Conservation (phyloP, 2,113 vertebrate species). For the Arvicanthis niloticus region DNA sequence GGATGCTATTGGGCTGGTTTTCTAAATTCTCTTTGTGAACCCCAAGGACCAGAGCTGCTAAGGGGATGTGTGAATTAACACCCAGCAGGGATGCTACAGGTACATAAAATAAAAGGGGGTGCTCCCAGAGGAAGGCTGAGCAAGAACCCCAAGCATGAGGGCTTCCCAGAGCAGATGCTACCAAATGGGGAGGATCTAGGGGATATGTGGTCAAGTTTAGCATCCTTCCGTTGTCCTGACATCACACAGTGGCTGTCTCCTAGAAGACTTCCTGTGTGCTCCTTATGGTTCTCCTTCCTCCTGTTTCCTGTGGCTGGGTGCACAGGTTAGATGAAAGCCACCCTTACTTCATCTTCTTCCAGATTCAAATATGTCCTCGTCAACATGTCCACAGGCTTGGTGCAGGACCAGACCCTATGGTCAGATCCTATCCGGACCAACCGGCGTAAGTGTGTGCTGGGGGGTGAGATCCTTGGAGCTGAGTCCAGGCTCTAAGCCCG, state of each 20-base stretch:
- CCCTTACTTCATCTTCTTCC: neutral
- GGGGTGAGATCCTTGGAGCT: neutral
- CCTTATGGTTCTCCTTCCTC: fast-evolving
- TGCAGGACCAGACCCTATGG: conserved; percentile 83
- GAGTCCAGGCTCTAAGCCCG: neutral
- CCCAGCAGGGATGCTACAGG: fast-evolving
- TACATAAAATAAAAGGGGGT: fast-evolving
- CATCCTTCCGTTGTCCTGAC: neutral
- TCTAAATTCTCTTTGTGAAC: neutral
- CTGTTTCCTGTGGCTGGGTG: neutral
- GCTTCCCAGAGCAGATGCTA: neutral
- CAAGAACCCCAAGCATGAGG: fast-evolving
- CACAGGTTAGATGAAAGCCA: neutral
- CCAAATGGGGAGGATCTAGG: neutral
- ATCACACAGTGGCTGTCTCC: too few species aligned
- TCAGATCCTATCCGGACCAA: conserved; percentile 83
- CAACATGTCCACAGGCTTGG: conserved; percentile 56
- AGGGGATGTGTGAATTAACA: neutral
- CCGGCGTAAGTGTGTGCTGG: conserved; percentile 74
- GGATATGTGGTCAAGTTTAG: neutral
- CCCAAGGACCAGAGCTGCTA: neutral
- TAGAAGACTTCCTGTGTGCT: too few species aligned
- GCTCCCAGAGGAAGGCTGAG: neutral
- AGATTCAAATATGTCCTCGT: conserved; percentile 86
- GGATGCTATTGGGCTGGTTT: neutral